Percentiles rank a stretch among this genome's conserved stretches.
Evolutionary conservation across 2,888 invertebrate species (phyloP).

Genomic region (Hemicrepidius hirtus): DNA sequence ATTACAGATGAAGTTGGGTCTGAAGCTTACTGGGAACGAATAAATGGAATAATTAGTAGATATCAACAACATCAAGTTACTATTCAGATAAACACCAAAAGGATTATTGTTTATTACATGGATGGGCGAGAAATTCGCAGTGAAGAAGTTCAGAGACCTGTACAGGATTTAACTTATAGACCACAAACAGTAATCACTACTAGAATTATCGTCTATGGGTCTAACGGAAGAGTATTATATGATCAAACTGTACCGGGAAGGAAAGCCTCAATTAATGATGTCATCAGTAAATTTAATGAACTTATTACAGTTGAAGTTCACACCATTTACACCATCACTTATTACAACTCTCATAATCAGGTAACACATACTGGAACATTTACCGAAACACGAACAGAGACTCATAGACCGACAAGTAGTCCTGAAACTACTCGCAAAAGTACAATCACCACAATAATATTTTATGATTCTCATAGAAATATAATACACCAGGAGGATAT

Average conservation of each 20-base stretch:
- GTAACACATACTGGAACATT: conserved; percentile 24
- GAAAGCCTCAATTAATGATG: conserved; percentile 9
- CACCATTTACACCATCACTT: conserved; percentile 23
- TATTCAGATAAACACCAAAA: conserved; percentile 9
- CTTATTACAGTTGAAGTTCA: conserved; percentile 26
- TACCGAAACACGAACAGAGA: conserved; percentile 13
- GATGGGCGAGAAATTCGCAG: conserved; percentile 34
- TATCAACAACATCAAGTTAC: conserved; percentile 24
- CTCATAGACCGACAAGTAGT: not conserved
- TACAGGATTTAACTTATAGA: conserved; percentile 11
- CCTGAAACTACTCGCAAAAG: not conserved
- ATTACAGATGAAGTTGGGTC: conserved; percentile 24
- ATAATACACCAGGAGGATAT: conserved; percentile 31
- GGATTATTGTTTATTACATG: conserved; percentile 25
- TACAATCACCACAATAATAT: conserved; percentile 19
- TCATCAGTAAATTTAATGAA: conserved; percentile 20
- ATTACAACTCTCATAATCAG: not conserved
- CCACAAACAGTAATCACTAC: conserved; percentile 23
- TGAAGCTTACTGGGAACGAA: conserved; percentile 38
- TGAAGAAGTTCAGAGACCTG: not conserved
- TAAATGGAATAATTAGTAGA: conserved; percentile 27
- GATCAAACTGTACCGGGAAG: conserved; percentile 12
- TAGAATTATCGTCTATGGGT: conserved; percentile 2
- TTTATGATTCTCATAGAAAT: conserved; percentile 13
- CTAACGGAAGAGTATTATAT: not conserved